Base-by-base conservation (phyloP, 2,888 invertebrate species). In the Diogma glabrata region DNA sequence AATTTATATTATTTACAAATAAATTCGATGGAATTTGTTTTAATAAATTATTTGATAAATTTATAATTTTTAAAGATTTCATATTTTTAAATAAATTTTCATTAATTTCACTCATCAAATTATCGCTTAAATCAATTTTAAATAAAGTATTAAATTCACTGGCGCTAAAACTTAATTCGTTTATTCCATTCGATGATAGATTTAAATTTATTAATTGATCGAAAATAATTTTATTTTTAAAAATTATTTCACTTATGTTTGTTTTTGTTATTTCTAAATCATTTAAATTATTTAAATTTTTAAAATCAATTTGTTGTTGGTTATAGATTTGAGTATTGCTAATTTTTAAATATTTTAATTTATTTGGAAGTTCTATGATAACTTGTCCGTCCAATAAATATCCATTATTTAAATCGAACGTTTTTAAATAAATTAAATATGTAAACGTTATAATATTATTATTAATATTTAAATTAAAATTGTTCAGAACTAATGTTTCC, bases 21-120 rank as follows among this genome's bases (percentile, higher is more conserved):
- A 23, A 6, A 43, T 43, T 43, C 23, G 20, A 14, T 22, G 20
- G 12, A 14, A 43, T 4, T 7, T 20, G 6, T 22, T 43, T 23
- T 14, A 43, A 22, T 7, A 7, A 43, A 43, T 43, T 43, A 3
- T 43, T 2, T 22, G 43, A 43, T 43, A 43, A 43, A 43, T 43
- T 43, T 43, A 43, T 14, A 43, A n/a, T 22, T 43, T 43, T 43
- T 43, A 43, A 43, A 12, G 14, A 14, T 43, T 20, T 20, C 43
- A 43, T 43, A 7, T 43, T 43, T 22, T 22, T 22, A 43, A 43
- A 43, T 4, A 22, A 4, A 4, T n/a, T 20, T 22, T 43, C 43
- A 43, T 22, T 43, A 9, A 43, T 14, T 9, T 22, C 7, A n/a
- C 12, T 43, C 9, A 43, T 22, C 43, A 43, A 8, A 43, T 43